A percentile compares a stretch with the other conserved stretches of the same genome.
Evolutionary conservation across 2,888 invertebrate species (phyloP).

Genomic region (Coelinius sp.): DNA sequence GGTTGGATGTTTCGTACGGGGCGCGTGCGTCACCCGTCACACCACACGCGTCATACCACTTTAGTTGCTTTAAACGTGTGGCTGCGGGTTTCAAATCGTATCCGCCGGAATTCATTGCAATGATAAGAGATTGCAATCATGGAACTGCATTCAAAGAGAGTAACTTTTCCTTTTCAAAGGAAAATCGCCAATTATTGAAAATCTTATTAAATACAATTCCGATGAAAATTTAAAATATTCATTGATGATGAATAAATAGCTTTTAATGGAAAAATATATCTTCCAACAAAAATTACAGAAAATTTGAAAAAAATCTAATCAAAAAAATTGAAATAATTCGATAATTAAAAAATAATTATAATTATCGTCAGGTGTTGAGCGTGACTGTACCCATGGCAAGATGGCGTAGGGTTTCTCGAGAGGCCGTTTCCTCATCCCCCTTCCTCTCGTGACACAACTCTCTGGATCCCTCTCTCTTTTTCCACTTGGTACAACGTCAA

Average conservation of each 20-base stretch:
- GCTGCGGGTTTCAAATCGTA: slow-evolving; percentile 64
- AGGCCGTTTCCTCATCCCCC: slow-evolving; percentile 62
- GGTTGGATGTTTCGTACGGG: slow-evolving; percentile 50
- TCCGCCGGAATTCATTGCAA: slow-evolving; percentile 66
- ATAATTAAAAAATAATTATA: neutral
- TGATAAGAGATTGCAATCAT: neutral
- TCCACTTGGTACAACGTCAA: slow-evolving; percentile 38
- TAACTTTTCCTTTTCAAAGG: neutral
- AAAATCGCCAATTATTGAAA: too few relatives aligned
- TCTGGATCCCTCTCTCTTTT: slow-evolving; percentile 48
- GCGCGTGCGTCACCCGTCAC: slow-evolving; percentile 69
- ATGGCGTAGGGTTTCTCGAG: slow-evolving; percentile 68
- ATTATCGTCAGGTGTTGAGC: slow-evolving; percentile 49
- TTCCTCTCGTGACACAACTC: slow-evolving; percentile 50
- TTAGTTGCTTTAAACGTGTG: slow-evolving; percentile 62
- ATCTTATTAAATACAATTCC: too few relatives aligned
- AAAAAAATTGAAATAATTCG: neutral
- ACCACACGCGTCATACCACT: slow-evolving; percentile 68
- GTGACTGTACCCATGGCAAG: slow-evolving; percentile 68
- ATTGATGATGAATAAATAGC: too few relatives aligned
- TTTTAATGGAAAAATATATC: too few relatives aligned
- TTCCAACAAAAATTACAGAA: too few relatives aligned
- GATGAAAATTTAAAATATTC: too few relatives aligned
- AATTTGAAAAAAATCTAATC: neutral
- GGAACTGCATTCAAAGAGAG: neutral